Conservation (phyloP, 2,888 invertebrate species). For the Ectemnius lituratus region DNA sequence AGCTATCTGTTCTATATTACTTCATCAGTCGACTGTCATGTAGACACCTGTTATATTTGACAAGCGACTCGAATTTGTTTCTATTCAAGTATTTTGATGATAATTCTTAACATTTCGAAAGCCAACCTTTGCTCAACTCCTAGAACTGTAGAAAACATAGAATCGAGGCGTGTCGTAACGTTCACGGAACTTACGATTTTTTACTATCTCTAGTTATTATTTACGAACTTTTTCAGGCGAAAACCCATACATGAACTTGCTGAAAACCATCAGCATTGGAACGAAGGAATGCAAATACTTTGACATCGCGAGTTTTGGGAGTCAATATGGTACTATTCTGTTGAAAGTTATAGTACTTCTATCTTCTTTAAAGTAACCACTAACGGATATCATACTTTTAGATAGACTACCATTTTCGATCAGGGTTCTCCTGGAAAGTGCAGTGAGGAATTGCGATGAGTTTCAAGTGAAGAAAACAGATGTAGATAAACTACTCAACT, state of each 20-base stretch:
- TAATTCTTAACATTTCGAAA: too few relatives aligned
- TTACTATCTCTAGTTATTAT: too few relatives aligned
- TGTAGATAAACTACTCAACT: conserved; percentile 92
- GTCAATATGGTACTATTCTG: conserved; percentile 85
- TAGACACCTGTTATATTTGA: conserved; percentile 52
- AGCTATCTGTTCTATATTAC: too few relatives aligned
- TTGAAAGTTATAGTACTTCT: not conserved
- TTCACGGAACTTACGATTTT: too few relatives aligned
- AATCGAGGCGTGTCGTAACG: too few relatives aligned
- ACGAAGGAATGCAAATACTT: conserved; percentile 87
- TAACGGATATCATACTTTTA: conserved; percentile 67
- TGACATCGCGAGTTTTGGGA: conserved; percentile 86
- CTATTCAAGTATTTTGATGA: too few relatives aligned
- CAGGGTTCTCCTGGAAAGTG: conserved; percentile 95
- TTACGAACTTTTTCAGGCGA: conserved; percentile 68
- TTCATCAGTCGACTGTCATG: not conserved
- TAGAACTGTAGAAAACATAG: too few relatives aligned
- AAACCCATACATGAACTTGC: conserved; percentile 83
- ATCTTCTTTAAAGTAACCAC: conserved; percentile 21
- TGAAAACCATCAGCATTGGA: conserved; percentile 82
- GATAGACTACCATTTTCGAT: conserved; percentile 94
- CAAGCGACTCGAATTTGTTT: conserved; percentile 22
- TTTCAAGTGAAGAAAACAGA: conserved; percentile 93
- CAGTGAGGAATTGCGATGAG: conserved; percentile 96
- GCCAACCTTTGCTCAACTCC: too few relatives aligned